Base-by-base conservation (phyloP, 2,797 vertebrate species). In the Prunella strophiata region DNA sequence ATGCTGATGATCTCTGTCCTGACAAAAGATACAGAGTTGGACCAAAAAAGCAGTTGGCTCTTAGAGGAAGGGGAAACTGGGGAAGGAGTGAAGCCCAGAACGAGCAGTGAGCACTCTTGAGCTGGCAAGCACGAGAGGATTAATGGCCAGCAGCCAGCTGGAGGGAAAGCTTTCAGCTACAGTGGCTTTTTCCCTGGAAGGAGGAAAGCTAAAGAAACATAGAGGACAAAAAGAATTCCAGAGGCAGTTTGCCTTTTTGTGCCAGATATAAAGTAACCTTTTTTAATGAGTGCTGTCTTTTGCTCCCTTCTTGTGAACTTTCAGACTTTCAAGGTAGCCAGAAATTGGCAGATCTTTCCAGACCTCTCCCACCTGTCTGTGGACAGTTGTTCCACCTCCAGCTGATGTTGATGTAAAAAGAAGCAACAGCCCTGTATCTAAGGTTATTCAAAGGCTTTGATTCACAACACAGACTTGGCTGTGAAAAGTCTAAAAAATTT, bases 181-280 rank as follows among this genome's bases (percentile, higher is more conserved):
- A 42, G 83, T 72, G 89, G 62, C 76, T 96, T 96, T 93, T 89
- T 86, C 82, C 74, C 79, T 86, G 16, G 68, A 88, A 87, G 75
- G 79, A 93, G 81, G 80, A 96, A 89, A 94, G 88, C 85, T 71
- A 71, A 94, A 5, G 67, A 89, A 96, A 91, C 68, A 55, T 52
- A 0, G 10, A 63, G 89, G 86, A 91, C 92, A 94, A 89, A 96
- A 86, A 84, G 81, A 97, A 98, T 97, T 97, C 82, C 77, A 88
- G 86, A 94, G 91, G 54, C 77, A 86, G n/a, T 93, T 96, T 96
- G 88, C 83, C 38, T 93, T 93, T 96, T 95, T 92, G 91, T 96
- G 82, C 85, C 87, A 89, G 91, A 93, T 91, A 61, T 92, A 4
- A 94, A 93, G 89, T 93, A 93, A 86, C 81, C 71, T 96, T 90